phyloP scores from a whole-genome alignment of 30 jellyfish, hydroid and myxozoan species.

The Mastigias papua region DNA sequence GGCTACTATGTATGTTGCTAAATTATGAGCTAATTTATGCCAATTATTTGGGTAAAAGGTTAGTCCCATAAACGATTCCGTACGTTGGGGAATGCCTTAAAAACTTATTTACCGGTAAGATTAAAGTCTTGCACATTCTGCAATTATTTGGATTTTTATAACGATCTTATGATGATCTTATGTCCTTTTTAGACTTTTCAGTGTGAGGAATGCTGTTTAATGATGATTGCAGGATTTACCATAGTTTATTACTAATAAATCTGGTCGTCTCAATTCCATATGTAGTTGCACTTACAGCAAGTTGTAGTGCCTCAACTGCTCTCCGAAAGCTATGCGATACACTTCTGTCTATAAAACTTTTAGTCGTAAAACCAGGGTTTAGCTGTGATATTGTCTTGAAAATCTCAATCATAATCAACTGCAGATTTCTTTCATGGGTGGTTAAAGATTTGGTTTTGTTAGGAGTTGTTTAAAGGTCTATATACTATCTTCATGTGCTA shows the following conservation, averaged over 20 bases:
- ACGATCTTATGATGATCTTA: too few relatives aligned
- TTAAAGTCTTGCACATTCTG: too few relatives aligned
- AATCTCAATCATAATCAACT: not conserved
- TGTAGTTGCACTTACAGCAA: not conserved
- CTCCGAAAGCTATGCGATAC: not conserved
- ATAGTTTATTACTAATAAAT: not conserved
- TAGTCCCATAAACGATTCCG: too few relatives aligned
- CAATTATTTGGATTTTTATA: too few relatives aligned
- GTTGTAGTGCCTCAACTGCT: not conserved
- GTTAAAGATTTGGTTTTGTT: not conserved
- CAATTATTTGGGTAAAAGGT: too few relatives aligned
- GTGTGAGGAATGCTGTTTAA: not conserved
- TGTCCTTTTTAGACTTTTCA: too few relatives aligned
- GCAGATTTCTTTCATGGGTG: not conserved
- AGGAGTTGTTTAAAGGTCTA: not conserved
- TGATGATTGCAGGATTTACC: not conserved
- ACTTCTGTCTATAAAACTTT: not conserved
- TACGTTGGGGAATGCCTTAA: too few relatives aligned
- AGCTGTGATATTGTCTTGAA: not conserved
- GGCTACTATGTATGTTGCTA: too few relatives aligned
- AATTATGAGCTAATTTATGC: too few relatives aligned
- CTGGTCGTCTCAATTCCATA: not conserved
- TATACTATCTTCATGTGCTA: not conserved
- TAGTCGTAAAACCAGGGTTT: not conserved
- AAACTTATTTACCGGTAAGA: too few relatives aligned